A percentile compares a stretch with the other conserved stretches of the same genome.
Evolutionary conservation across 2,888 invertebrate species (phyloP).

Genomic region (Plusia festucae): DNA sequence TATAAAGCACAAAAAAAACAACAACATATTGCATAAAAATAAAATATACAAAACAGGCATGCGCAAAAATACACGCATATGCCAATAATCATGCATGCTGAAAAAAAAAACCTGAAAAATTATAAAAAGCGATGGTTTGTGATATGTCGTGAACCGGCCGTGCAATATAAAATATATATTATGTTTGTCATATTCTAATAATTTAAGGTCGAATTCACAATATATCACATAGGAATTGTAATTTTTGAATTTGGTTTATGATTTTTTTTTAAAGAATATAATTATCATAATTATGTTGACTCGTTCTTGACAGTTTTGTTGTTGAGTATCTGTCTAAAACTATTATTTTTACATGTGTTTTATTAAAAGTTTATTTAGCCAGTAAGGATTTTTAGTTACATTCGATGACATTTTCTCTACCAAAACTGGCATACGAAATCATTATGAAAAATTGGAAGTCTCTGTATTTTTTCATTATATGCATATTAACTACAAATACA

Average conservation of each 20-base stretch:
- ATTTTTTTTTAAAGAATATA: neutral
- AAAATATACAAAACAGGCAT: conserved; percentile 35
- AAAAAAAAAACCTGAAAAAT: conserved; percentile 44
- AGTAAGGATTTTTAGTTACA: too few relatives aligned
- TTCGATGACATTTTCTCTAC: too few relatives aligned
- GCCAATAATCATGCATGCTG: conserved; percentile 44
- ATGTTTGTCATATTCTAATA: conserved; percentile 4
- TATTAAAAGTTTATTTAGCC: too few relatives aligned
- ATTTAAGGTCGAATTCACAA: conserved; percentile 53
- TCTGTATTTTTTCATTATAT: too few relatives aligned
- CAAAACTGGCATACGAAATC: too few relatives aligned
- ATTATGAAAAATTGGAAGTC: too few relatives aligned
- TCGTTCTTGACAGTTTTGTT: too few relatives aligned
- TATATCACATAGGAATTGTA: conserved; percentile 42
- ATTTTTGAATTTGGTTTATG: conserved; percentile 21
- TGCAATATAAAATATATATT: conserved; percentile 56
- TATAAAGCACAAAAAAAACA: conserved; percentile 35
- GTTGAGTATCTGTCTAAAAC: too few relatives aligned
- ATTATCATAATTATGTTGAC: too few relatives aligned
- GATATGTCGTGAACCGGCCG: conserved; percentile 71
- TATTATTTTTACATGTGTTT: too few relatives aligned
- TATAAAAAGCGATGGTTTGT: conserved; percentile 61
- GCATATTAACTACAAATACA: too few relatives aligned
- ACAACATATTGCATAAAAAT: conserved; percentile 13
- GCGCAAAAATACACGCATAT: conserved; percentile 31